Base-by-base conservation (phyloP, 2,113 vertebrate genomes). In the Ictalurus furcatus region DNA sequence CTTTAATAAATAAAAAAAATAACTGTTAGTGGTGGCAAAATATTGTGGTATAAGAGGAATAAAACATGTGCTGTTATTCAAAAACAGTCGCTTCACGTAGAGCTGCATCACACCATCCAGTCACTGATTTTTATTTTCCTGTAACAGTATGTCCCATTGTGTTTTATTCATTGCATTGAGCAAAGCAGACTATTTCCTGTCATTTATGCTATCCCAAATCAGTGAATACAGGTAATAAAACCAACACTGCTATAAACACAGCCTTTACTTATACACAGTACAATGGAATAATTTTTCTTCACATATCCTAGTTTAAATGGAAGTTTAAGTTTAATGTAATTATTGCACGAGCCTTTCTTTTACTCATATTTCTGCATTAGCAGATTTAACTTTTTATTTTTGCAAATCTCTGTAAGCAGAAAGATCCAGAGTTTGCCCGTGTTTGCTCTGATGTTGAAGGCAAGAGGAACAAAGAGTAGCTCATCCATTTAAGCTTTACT, bases 391-490 rank as follows among this genome's bases (percentile, higher is more conserved):
- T 44, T 23, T 34, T 30, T 28, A 28, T 54, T 87, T 76, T n/a
- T 87, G 6, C n/a, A 69, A 54, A 81, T 81, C 44, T 69, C 63
- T 78, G 25, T 58, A 11, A 17, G 85, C 48, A n/a, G 8, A 19
- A 79, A 76, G 37, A 61, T 6, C 40, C 48, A 21, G 34, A 25
- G 69, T 30, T 30, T 85, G 84, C 69, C 21, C 11, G 17, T 48
- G 37, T 87, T 87, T 48, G 73, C 73, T 79, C 37, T 48, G 58
- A 65, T 63, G 84, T 73, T 56, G 48, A 85, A 85, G 25, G 52
- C 61, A 56, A 74, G 3, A n/a, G 16, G 23, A 87, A 40, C 40
- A 56, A 4, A 12, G 28, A 69, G n/a, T 30, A 58, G 61, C 23
- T 82, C 30, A 17, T 30, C 44, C 30, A 58, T 81, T 61, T 56